Evolutionary conservation across 2,888 invertebrate species (phyloP).

Genomic region (Drosophila tanythrix): DNA sequence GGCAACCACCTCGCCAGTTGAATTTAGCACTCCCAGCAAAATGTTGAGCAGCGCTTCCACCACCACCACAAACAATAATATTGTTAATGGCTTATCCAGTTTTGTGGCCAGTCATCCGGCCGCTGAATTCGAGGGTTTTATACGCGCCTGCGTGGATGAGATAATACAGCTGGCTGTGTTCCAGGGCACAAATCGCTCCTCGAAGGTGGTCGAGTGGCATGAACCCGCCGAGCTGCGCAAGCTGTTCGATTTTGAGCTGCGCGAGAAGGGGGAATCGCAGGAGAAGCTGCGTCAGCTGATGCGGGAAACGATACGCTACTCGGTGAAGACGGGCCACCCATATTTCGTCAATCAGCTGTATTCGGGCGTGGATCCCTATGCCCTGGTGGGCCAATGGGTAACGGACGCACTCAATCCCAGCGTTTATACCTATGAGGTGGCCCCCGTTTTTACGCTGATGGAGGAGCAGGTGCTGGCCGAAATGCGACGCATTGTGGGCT

Average conservation of each 20-base stretch:
- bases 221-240: constrained; percentile 90
- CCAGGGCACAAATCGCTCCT: constrained; percentile 89
- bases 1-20: constrained; percentile 39
- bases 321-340: constrained; percentile 95
- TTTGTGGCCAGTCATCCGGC: constrained; percentile 87
- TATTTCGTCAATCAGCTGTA: constrained; percentile 95
- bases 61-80: constrained; percentile 22
- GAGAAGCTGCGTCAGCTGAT: constrained; percentile 89
- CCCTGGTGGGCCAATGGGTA: constrained; percentile 93
- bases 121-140: constrained; percentile 88
- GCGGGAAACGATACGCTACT: constrained; percentile 91
- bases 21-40: constrained; percentile 51
- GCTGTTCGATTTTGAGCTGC: constrained; percentile 88
- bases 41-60: constrained; percentile 44
- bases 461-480: constrained; percentile 92
- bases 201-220: constrained; percentile 93
- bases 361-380: constrained; percentile 93
- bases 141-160: constrained; percentile 89
- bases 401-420: constrained; percentile 94
- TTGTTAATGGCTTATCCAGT: constrained; percentile 40
- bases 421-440: constrained; percentile 95
- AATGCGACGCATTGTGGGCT: constrained; percentile 92
- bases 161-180: constrained; percentile 91
- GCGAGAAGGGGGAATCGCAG: constrained; percentile 87
- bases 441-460: constrained; percentile 94